Base-by-base conservation (phyloP, 2,888 invertebrate species). In the Lycaena phlaeas region DNA sequence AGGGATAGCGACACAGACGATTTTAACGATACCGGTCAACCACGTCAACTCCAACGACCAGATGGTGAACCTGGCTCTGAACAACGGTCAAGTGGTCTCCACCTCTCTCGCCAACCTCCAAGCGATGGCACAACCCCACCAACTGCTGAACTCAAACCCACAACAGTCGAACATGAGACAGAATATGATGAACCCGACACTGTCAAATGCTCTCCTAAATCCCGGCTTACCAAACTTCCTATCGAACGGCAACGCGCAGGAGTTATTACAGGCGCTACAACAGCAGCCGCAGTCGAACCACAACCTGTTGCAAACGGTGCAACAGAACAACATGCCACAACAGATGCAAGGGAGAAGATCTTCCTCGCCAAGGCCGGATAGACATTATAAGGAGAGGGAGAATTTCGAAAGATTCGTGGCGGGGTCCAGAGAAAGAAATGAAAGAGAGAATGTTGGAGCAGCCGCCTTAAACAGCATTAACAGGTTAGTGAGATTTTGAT, bases 1-100 rank as follows among this genome's bases (percentile, higher is more conserved):
- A 96, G 96, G 96, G 56, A 92, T 97, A 68, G 95, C 96, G 40
- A 94, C 96, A 38, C 97, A 97, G 85, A 97, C 97, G 61, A 96
- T 97, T 66, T 87, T 97, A 57, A 96, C 97, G 52, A 97, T 97
- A 68, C 97, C 97, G 41, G 94, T 97, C 45, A 94, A 92, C 78
- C 93, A 94, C 81, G 92, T 94, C 52, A 93, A 93, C 81, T 88
- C 89, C 36, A 88, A 87, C 65, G 88, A 88, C 54, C 88, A 88
- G 58, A 91, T 92, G 89, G 91, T 92, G 17, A 92, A 94, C 68
- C 76, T 94, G 59, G 92, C 93, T 3, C 86, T 94, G 49, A 92
- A 91, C 71, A 94, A 93, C 70, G 94, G 94, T 18, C 94, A 94
- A 81, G 92, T 94, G 29, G 91, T 94, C 14, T 92, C 93, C 22